A percentile compares a stretch with the other conserved stretches of the same genome.
Conservation (phyloP, 2,888 invertebrate genomes). For the Erpobdella octoculata region DNA sequence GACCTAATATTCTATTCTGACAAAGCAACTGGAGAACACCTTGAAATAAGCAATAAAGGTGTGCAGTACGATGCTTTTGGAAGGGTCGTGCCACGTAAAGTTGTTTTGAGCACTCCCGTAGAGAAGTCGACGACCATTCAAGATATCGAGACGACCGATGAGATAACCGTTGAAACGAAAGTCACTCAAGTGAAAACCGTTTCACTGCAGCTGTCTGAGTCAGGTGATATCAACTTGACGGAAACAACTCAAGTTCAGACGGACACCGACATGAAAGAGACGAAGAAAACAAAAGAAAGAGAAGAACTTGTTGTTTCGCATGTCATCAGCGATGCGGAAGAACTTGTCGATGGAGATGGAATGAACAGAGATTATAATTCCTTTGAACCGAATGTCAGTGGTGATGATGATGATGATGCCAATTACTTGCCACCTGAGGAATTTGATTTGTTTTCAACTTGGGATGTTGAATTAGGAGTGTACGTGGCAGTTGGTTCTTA, state of each 20-base stretch:
- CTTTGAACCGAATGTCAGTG: background rate
- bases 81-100: background rate
- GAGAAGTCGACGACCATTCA: conserved; percentile 23
- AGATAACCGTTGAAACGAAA: conserved; percentile 36
- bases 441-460: conserved; percentile 18
- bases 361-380: background rate
- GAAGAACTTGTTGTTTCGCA: conserved; percentile 34
- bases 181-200: conserved; percentile 36
- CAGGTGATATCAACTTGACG: conserved; percentile 35
- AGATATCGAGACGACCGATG: conserved; percentile 35
- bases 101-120: background rate
- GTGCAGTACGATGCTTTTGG: conserved; percentile 9
- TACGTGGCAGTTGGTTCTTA: conserved; percentile 35
- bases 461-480: conserved; percentile 20
- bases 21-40: conserved; percentile 16
- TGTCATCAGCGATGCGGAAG: background rate
- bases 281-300: conserved; percentile 34
- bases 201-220: conserved; percentile 34
- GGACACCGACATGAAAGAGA: conserved; percentile 36
- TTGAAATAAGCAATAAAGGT: conserved; percentile 16
- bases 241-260: conserved; percentile 37
- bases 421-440: background rate
- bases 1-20: too few relatives aligned
- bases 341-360: background rate
- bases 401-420: conserved; percentile 37